Evolutionary conservation across 2,113 vertebrate genomes (phyloP).

Genomic region (Rostratula benghalensis): DNA sequence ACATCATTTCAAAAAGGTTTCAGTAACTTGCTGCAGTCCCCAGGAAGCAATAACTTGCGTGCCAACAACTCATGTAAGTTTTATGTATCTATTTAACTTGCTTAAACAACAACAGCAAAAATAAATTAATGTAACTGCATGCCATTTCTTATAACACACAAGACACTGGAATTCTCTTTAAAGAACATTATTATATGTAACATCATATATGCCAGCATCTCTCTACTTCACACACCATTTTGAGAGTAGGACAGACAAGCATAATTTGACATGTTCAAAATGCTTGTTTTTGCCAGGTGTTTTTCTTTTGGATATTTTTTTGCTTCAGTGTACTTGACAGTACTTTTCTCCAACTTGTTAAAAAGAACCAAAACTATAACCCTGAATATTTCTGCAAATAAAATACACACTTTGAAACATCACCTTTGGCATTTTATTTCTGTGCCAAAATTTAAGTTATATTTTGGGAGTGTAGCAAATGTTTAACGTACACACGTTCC

Average conservation of each 20-base stretch:
- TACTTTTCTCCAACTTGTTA: slow-evolving; percentile 28
- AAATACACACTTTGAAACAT: slow-evolving; percentile 16
- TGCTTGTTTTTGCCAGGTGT: slow-evolving; percentile 39
- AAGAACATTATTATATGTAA: background rate
- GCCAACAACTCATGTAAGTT: slow-evolving; percentile 33
- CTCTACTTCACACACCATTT: background rate
- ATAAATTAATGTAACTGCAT: background rate
- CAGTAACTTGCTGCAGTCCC: slow-evolving; percentile 21
- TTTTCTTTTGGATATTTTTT: slow-evolving; percentile 50
- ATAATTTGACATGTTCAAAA: background rate
- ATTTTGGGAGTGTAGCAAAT: slow-evolving; percentile 5
- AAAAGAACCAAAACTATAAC: background rate
- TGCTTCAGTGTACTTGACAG: slow-evolving; percentile 4
- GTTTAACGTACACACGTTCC: slow-evolving; percentile 10
- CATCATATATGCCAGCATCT: background rate
- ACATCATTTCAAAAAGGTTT: slow-evolving; percentile 60
- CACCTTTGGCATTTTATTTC: slow-evolving; percentile 52
- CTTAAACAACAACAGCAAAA: slow-evolving; percentile 6
- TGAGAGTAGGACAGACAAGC: background rate
- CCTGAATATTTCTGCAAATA: slow-evolving; percentile 52
- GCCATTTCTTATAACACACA: background rate
- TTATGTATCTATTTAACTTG: slow-evolving; percentile 9
- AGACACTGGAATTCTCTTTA: background rate
- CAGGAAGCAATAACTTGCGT: slow-evolving; percentile 6
- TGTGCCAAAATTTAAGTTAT: slow-evolving; percentile 8